These are phyloP conservation scores for Mixornis gularis DNA, from an alignment of 2,113 vertebrate species.

Conservation along the genomic window DNA sequence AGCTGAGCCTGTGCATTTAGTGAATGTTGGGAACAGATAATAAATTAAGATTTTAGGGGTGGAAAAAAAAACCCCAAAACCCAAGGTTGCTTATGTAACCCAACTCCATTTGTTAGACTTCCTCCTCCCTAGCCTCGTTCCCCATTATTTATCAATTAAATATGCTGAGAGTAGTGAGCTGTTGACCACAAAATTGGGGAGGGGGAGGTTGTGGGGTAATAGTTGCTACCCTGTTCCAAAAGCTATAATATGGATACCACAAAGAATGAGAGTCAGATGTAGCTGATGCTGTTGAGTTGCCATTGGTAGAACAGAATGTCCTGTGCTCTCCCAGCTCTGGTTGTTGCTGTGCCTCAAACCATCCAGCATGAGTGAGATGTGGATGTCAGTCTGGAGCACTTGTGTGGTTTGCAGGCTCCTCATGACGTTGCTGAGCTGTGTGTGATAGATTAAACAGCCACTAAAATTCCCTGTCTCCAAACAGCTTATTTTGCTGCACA, in stretches of 20 bases:
- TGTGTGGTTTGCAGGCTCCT: constrained; percentile 8
- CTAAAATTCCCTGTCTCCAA: constrained; percentile 13
- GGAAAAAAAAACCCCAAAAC: background rate
- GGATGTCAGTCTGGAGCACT: constrained; percentile 9
- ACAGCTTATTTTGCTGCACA: background rate
- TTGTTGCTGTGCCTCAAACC: constrained; percentile 3
- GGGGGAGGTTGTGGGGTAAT: background rate
- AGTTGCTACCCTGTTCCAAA: constrained; percentile 1
- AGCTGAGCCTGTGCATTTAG: background rate
- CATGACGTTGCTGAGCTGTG: background rate
- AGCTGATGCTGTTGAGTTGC: constrained; percentile 16
- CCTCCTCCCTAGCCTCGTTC: background rate
- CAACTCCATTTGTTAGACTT: background rate
- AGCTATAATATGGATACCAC: background rate
- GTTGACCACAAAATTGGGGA: background rate
- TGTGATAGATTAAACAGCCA: constrained; percentile 14
- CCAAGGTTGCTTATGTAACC: background rate
- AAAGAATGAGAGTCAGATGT: constrained; percentile 47
- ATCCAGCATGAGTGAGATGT: background rate
- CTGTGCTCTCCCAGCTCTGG: background rate
- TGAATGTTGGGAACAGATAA: background rate
- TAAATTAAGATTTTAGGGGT: background rate
- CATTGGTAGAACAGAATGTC: constrained; percentile 32
- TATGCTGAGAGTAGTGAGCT: background rate
- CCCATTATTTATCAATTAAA: constrained; percentile 37